phyloP scores from a whole-genome alignment of 2,797 vertebrate species.

The Phylloscopus collybita region DNA sequence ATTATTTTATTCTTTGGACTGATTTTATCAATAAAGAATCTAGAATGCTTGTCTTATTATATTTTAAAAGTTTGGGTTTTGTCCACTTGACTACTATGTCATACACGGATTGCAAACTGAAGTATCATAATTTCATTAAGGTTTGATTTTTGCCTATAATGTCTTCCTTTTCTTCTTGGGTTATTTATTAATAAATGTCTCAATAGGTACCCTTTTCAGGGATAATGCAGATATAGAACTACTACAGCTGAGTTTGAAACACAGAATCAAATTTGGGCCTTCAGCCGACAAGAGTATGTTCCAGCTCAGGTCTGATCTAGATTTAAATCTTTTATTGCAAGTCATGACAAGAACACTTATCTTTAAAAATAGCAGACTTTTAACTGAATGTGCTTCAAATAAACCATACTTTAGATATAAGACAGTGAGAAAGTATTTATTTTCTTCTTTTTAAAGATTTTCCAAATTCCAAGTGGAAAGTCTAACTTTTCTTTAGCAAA shows the following conservation, averaged over 20 bases:
- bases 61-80: not conserved
- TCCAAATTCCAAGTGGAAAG: not conserved
- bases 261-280: not conserved
- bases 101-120: not conserved
- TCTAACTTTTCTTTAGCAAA: not conserved
- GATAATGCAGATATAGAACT: not conserved
- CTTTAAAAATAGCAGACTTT: conserved; percentile 2
- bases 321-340: not conserved
- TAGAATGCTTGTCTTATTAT: not conserved
- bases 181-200: not conserved
- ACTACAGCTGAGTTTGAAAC: not conserved
- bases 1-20: not conserved
- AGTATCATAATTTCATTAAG: not conserved
- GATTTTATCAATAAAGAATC: not conserved
- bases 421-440: not conserved
- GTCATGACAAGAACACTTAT: not conserved
- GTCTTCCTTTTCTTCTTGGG: not conserved
- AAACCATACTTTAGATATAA: not conserved
- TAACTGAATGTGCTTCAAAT: not conserved
- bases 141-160: not conserved
- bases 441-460: not conserved
- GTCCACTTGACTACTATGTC: not conserved
- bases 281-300: not conserved
- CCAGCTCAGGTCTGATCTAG: not conserved
- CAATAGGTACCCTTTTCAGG: not conserved